Evolutionary conservation across 2,797 vertebrate species (phyloP).

Genomic region (Triplophysa bombifrons): DNA sequence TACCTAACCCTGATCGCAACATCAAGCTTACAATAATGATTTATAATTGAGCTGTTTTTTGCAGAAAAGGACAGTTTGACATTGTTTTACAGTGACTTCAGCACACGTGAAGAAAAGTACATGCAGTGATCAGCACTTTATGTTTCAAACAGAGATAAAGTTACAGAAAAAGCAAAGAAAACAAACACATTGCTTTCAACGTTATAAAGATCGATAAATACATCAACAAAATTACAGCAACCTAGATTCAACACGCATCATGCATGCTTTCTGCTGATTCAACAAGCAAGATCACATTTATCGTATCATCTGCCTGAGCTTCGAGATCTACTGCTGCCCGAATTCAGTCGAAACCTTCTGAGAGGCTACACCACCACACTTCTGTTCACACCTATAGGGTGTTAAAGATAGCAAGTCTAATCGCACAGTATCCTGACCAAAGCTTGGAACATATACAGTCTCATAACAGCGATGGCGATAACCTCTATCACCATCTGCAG

Average conservation of each 20-base stretch:
- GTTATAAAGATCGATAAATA: background rate
- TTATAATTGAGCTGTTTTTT: no score
- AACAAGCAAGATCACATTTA: background rate
- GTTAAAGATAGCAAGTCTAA: background rate
- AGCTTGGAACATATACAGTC: background rate
- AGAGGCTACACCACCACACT: background rate
- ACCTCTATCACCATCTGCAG: background rate
- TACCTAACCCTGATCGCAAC: no score
- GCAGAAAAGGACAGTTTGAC: no score
- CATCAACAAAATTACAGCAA: constrained; percentile 13
- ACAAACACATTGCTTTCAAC: background rate
- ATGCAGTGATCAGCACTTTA: no score
- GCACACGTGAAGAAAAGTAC: no score
- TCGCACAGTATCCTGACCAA: background rate
- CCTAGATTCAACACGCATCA: background rate
- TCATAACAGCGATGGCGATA: background rate
- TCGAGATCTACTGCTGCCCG: background rate
- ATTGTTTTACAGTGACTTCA: no score
- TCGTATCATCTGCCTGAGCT: background rate
- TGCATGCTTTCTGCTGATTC: background rate
- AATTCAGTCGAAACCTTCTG: background rate
- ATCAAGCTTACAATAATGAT: no score
- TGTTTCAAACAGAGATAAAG: no score
- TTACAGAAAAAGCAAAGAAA: background rate
- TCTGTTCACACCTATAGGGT: background rate